Base-by-base conservation (phyloP, 1,140 invertebrate genomes). In the Drosophila sucinea region DNA sequence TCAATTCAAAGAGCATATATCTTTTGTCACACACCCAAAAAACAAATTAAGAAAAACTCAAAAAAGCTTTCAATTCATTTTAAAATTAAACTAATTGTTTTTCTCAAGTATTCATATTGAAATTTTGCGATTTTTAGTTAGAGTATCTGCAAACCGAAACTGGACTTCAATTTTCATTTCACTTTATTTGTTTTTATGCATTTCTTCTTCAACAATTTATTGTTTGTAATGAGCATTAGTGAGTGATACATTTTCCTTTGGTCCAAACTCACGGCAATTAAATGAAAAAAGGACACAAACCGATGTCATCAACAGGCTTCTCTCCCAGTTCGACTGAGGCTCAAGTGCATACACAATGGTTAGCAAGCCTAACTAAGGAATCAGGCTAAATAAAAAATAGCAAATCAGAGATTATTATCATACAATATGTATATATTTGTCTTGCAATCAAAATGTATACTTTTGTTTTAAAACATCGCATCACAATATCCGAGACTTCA, bases 201-300 rank as follows among this genome's bases (percentile, higher is more conserved):
- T 11, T 64, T 29, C 30, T 62, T 33, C 11, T 30, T 4, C 30
- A 30, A 23, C 8, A 10, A 29, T 27, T 67, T 61, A 61, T 75
- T 67, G 57, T 75, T 61, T 74, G 71, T 67, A 74, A 75, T 67
- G 63, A 74, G 73, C 71, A 67, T 56, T 74, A 57, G 56, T 40
- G 32, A 67, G 41, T 51, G 33, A 29, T 23, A 7, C 44, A 11
- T 8, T 51, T 10, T 25, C 44, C 44, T 25, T 44, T 44, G 17
- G 17, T 5, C 23, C 5, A 23, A 2, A 25, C 6, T 23, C 3
- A 44, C 25, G 7, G 5, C 7, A 7, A 47, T 2, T 23, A 3
- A 23, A 51, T 8, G 8, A 10, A 0, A 51, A 10, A 27, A 10
- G 8, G 23, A 10, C 25, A 1, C 3, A 51, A 25, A 47, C 4